Percentiles rank a stretch among this genome's conserved stretches.
These are phyloP conservation scores for Protodeltote pygarga DNA, from an alignment of 2,888 invertebrate genomes.

Conservation along the genomic window DNA sequence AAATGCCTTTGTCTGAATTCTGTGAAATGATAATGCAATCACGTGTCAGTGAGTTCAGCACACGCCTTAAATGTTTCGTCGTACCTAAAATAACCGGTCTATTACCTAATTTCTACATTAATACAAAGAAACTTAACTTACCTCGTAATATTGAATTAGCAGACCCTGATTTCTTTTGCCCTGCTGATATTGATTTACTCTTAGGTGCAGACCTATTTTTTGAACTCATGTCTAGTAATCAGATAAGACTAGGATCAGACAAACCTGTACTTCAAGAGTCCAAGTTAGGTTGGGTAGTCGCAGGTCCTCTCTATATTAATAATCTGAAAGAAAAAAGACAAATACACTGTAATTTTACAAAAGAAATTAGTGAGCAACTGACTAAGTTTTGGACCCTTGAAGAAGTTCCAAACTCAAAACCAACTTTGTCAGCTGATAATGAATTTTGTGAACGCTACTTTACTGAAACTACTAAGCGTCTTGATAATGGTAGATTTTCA, in stretches of 20 bases:
- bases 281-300: slow-evolving; percentile 26
- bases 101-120: not conserved
- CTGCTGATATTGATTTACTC: slow-evolving; percentile 5
- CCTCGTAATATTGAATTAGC: not conserved
- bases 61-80: not conserved
- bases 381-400: slow-evolving; percentile 32
- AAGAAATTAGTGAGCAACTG: not conserved
- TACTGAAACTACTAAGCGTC: slow-evolving; percentile 15
- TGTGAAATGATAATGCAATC: not conserved
- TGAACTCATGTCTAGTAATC: slow-evolving; percentile 1
- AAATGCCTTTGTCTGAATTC: not conserved
- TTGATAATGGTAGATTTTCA: slow-evolving; percentile 27
- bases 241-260: not conserved
- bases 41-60: not conserved
- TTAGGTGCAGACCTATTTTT: slow-evolving; percentile 10
- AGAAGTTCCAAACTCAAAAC: slow-evolving; percentile 13
- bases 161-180: not conserved
- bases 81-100: not conserved
- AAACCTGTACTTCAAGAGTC: slow-evolving; percentile 9
- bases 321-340: not conserved
- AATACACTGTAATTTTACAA: not conserved
- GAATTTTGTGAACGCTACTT: slow-evolving; percentile 32
- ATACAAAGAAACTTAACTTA: not conserved
- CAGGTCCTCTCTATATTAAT: slow-evolving; percentile 16
- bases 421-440: slow-evolving; percentile 15